A percentile compares a stretch with the other conserved stretches of the same genome.
Evolutionary conservation across 92 coral and sea anemone species (phyloP).

Genomic region (Phenganax stokvisi): DNA sequence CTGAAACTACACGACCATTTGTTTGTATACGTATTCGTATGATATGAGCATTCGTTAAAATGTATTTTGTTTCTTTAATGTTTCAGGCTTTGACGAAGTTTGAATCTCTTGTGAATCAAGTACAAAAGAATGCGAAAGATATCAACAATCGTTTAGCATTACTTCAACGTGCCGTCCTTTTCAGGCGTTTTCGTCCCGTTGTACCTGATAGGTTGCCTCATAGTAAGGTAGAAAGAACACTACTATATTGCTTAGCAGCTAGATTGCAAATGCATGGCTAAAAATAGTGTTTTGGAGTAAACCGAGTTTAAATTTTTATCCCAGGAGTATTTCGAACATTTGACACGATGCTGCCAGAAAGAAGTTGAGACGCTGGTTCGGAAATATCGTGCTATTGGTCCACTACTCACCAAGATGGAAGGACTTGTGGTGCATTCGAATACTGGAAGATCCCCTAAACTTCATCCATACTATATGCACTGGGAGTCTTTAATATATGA

Average conservation of each 20-base stretch:
- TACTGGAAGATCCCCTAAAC: conserved; percentile 82
- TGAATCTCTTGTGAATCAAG: conserved; percentile 95
- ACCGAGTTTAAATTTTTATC: not conserved
- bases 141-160: conserved; percentile 85
- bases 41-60: no score
- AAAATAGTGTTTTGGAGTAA: no score
- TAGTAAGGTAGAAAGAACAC: conserved; percentile 56
- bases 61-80: not conserved
- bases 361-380: conserved; percentile 78
- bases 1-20: no score
- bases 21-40: no score
- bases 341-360: conserved; percentile 64
- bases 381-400: conserved; percentile 92
- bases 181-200: conserved; percentile 75
- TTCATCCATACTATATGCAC: conserved; percentile 84
- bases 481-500: conserved; percentile 92
- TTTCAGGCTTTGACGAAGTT: conserved; percentile 91
- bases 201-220: conserved; percentile 66
- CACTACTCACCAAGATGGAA: conserved; percentile 95
- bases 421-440: conserved; percentile 96
- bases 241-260: not conserved
- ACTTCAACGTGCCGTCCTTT: conserved; percentile 72
- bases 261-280: not conserved
- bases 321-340: conserved; percentile 89
- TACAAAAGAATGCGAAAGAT: conserved; percentile 98